Base-by-base conservation (phyloP, 2,888 invertebrate species). In the Apodemia duryi region DNA sequence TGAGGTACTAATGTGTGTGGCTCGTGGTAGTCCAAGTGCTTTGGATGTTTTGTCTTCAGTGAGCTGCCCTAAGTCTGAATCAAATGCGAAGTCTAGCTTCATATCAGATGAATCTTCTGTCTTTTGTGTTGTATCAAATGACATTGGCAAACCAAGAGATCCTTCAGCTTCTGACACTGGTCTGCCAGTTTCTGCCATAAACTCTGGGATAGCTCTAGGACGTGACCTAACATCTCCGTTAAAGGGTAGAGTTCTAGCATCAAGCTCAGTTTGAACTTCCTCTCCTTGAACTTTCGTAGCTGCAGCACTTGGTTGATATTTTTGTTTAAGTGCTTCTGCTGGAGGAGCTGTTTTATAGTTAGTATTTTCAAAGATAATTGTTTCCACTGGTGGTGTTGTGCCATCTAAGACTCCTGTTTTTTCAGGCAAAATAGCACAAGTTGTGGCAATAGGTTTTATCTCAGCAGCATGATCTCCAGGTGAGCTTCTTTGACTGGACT, bases 21-120 rank as follows among this genome's bases (percentile, higher is more conserved):
- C 94, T 73, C 95, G 94, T n/a, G 94, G 92, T 71, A 91, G 73
- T 10, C 88, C 88, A 21, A 91, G 79, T 21, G 88, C 73, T 69
- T 94, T 91, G 51, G 93, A 83, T 7, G 90, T 86, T 79, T 96
- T 96, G 71, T 96, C 96, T 65, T 95, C 96, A 2, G 95, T 94
- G 61, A 96, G 90, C 80, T 95, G 95, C 21, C 94, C 94, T 63
- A 97, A 93, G 75, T 96, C 97, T 28, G 96, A 95, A 78, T 97
- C 97, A 83, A 98, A 98, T 28, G 95, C 95, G 82, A 98, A 98
- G 84, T 98, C 97, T 66, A 98, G 91, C 85, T 98, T 98, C 94
- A 98, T 97, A 78, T 97, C 97, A 38, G 95, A 95, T 35, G 94
- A 95, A 77, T 97, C 96, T 81, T 97, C 97, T 67, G 93, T 88